Evolutionary conservation across 2,888 invertebrate genomes (phyloP).

Genomic region (Cephonodes hylas): DNA sequence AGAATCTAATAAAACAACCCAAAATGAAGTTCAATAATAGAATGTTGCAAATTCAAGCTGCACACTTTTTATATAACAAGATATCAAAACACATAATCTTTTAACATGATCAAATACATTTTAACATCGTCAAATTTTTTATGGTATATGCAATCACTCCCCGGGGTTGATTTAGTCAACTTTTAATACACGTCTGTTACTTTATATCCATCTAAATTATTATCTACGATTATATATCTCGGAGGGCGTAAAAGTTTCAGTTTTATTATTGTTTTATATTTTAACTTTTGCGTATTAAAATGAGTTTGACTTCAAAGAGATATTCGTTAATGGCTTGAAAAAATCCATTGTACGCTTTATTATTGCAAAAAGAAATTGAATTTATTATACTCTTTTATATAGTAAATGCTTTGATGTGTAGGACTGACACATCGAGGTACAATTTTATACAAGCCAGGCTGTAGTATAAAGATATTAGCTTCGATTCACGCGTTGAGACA

Average conservation of each 20-base stretch:
- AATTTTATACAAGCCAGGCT: no score
- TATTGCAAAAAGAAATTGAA: not conserved
- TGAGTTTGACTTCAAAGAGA: not conserved
- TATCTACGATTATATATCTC: not conserved
- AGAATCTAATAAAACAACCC: no score
- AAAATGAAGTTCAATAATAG: no score
- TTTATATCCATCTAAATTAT: constrained; percentile 16
- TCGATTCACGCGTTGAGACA: no score
- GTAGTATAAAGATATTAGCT: no score
- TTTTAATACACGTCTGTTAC: constrained; percentile 25
- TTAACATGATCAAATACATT: not conserved
- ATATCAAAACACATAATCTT: no score
- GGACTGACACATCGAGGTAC: no score
- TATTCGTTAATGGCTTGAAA: not conserved
- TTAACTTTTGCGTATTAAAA: not conserved
- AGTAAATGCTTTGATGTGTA: no score
- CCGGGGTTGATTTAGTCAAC: constrained; percentile 20
- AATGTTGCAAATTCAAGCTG: no score
- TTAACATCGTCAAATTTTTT: not conserved
- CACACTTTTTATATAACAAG: no score
- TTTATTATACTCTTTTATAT: not conserved
- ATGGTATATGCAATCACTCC: not conserved
- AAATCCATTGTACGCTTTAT: not conserved
- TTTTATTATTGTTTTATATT: constrained; percentile 3
- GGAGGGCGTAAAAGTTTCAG: not conserved